Evolutionary conservation across 2,113 vertebrate genomes (phyloP).

Genomic region (Barbus barbus): DNA sequence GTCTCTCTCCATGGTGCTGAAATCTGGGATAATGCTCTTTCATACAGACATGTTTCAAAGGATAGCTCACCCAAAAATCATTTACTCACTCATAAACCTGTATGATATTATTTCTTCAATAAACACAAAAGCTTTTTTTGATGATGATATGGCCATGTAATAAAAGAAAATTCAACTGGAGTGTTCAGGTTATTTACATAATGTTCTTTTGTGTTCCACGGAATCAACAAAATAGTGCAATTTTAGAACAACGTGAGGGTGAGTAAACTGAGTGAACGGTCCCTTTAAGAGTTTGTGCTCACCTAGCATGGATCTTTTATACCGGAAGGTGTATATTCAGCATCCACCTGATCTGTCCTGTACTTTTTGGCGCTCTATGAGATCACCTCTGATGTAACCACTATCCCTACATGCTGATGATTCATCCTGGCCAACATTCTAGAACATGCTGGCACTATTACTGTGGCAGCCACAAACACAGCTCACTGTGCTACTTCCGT

Average conservation of each 20-base stretch:
- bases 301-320: conserved; percentile 21
- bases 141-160: background rate
- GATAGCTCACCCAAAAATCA: background rate
- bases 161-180: background rate
- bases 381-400: conserved; percentile 74
- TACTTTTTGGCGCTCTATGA: conserved; percentile 64
- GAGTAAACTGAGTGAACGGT: background rate
- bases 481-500: background rate
- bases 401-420: conserved; percentile 63
- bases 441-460: conserved; percentile 50
- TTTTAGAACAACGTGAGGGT: background rate
- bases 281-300: background rate
- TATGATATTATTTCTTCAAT: too few relatives aligned
- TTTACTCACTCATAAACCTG: too few relatives aligned
- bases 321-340: background rate
- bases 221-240: too few relatives aligned
- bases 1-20: conserved; percentile 59
- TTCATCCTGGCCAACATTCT: conserved; percentile 66
- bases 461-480: conserved; percentile 53
- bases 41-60: background rate
- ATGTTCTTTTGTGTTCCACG: background rate
- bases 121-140: too few relatives aligned
- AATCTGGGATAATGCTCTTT: conserved; percentile 67
- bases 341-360: conserved; percentile 21
- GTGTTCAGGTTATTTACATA: background rate